Conservation (phyloP, 2,888 invertebrate genomes). For the Cryptus viduatorius region DNA sequence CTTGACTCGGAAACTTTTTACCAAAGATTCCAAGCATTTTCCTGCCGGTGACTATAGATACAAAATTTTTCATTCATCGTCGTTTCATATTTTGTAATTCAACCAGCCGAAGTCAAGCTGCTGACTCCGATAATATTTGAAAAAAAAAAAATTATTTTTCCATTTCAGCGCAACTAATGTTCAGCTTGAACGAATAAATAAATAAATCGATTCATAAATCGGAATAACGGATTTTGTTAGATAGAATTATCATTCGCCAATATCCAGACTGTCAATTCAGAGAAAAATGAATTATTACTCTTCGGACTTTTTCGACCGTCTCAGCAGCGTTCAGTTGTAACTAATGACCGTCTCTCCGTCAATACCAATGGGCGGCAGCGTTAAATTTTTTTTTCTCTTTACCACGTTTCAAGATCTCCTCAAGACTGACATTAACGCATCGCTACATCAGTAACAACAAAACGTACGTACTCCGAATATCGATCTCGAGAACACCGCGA, state of each 20-base stretch:
- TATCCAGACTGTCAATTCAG: not conserved
- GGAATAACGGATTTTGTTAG: not conserved
- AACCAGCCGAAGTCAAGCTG: not conserved
- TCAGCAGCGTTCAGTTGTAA: not conserved
- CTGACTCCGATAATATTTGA: no score
- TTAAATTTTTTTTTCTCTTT: not conserved
- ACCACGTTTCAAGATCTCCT: not conserved
- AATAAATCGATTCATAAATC: no score
- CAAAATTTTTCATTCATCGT: not conserved
- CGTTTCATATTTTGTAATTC: not conserved
- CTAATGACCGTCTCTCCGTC: slow-evolving; percentile 3
- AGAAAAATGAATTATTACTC: not conserved
- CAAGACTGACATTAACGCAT: slow-evolving; percentile 19
- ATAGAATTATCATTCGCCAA: not conserved
- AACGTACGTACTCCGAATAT: slow-evolving; percentile 36
- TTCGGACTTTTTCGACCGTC: not conserved
- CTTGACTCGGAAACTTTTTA: not conserved
- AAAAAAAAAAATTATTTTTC: no score
- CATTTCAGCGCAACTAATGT: no score
- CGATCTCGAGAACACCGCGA: slow-evolving; percentile 44
- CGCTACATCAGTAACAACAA: slow-evolving; percentile 11
- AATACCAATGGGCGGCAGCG: slow-evolving; percentile 2
- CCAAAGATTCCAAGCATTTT: not conserved
- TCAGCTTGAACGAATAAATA: no score
- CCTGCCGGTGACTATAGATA: not conserved